Evolutionary conservation across 2,113 vertebrate genomes (phyloP).

Genomic region (Hoplias malabaricus): DNA sequence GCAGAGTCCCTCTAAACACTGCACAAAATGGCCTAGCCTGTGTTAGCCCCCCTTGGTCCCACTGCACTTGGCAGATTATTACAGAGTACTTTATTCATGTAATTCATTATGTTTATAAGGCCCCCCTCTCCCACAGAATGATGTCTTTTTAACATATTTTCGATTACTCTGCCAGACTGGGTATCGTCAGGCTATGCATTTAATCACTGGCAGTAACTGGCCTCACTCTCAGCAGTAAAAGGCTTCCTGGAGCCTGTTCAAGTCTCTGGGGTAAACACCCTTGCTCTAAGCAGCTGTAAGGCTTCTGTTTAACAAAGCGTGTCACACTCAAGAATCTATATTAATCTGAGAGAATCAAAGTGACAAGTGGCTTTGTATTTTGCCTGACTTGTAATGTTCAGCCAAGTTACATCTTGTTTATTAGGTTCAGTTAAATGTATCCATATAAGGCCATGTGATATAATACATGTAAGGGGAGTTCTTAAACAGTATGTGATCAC

Average conservation of each 20-base stretch:
- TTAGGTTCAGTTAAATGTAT: no score
- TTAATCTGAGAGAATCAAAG: slow-evolving; percentile 13
- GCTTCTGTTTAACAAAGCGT: slow-evolving; percentile 27
- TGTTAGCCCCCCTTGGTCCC: neutral
- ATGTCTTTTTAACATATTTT: slow-evolving; percentile 58
- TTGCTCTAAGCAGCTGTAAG: slow-evolving; percentile 11
- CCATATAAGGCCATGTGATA: no score
- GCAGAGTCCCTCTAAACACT: neutral
- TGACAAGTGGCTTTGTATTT: slow-evolving; percentile 14
- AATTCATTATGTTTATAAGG: slow-evolving; percentile 50
- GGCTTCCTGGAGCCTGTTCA: slow-evolving; percentile 52
- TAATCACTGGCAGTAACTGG: slow-evolving; percentile 41
- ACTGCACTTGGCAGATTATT: slow-evolving; percentile 13
- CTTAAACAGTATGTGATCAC: no score
- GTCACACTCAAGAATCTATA: slow-evolving; percentile 17
- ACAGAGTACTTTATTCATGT: slow-evolving; percentile 36
- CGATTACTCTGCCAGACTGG: slow-evolving; percentile 33
- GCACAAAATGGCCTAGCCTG: neutral
- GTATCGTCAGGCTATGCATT: slow-evolving; percentile 40
- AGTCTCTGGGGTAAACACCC: slow-evolving; percentile 30
- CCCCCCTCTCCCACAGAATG: slow-evolving; percentile 16
- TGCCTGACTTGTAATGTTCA: neutral
- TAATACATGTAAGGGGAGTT: no score
- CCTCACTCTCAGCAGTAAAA: slow-evolving; percentile 40
- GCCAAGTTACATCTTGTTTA: no score